A percentile compares a stretch with the other conserved stretches of the same genome.
Conservation (phyloP, 2,113 vertebrate genomes). For the Pholis gunnellus region DNA sequence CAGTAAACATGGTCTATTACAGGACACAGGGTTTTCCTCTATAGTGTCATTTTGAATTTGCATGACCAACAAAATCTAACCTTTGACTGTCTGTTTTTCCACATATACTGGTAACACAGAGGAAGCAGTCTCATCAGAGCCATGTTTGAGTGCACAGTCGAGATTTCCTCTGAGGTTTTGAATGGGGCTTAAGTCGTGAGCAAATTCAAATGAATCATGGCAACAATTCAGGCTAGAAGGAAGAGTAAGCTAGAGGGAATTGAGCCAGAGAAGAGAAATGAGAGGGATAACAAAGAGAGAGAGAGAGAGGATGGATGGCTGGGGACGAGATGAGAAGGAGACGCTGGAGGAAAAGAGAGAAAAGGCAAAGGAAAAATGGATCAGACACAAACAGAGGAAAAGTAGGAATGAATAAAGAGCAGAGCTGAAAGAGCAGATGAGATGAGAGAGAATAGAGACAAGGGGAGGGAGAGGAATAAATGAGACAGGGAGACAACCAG, state of each 20-base stretch:
- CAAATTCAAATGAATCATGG: slow-evolving; percentile 47
- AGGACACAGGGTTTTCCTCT: not conserved
- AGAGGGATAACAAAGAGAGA: slow-evolving; percentile 18
- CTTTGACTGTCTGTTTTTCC: not conserved
- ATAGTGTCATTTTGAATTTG: slow-evolving; percentile 15
- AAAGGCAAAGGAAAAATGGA: slow-evolving; percentile 14
- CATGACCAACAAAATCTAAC: slow-evolving; percentile 1
- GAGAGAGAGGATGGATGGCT: not conserved
- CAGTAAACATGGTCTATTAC: too few species aligned
- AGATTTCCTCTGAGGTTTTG: slow-evolving; percentile 24
- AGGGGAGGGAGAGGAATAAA: slow-evolving; percentile 7
- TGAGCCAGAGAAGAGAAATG: slow-evolving; percentile 21
- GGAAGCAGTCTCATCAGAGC: not conserved
- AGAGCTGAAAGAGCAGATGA: slow-evolving; percentile 40
- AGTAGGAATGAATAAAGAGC: slow-evolving; percentile 6
- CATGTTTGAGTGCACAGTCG: not conserved
- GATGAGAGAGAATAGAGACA: slow-evolving; percentile 57
- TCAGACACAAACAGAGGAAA: not conserved
- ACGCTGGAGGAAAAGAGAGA: slow-evolving; percentile 6
- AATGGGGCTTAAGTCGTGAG: not conserved
- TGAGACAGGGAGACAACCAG: slow-evolving; percentile 41
- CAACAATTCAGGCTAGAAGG: slow-evolving; percentile 23
- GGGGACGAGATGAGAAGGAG: slow-evolving; percentile 5
- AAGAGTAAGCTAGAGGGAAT: slow-evolving; percentile 20
- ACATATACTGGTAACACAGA: not conserved